Conservation (phyloP, 2,113 vertebrate genomes). For the Daubentonia madagascariensis region DNA sequence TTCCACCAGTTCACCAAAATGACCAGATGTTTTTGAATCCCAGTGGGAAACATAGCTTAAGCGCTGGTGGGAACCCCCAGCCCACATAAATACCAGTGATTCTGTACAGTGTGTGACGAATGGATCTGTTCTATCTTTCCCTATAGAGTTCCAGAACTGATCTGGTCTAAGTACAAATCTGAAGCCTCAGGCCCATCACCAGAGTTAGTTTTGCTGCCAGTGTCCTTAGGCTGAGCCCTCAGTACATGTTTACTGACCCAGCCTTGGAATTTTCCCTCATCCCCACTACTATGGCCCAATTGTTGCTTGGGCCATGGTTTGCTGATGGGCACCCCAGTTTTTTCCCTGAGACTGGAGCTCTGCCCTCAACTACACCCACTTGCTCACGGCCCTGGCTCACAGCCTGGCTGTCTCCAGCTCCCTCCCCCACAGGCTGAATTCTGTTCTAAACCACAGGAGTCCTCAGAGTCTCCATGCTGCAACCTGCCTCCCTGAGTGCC, state of each 20-base stretch:
- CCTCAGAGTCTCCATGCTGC: background rate
- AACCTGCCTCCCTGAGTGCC: rapidly evolving
- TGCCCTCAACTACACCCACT: background rate
- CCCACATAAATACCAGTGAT: background rate
- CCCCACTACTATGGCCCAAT: rapidly evolving
- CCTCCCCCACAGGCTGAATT: background rate
- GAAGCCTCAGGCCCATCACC: background rate
- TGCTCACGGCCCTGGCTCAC: background rate
- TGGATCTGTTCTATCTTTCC: background rate
- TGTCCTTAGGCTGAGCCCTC: background rate
- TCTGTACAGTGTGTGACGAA: background rate
- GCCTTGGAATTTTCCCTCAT: background rate
- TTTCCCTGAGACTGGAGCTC: background rate
- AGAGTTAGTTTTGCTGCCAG: background rate
- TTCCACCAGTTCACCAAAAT: background rate
- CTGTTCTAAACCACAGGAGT: background rate
- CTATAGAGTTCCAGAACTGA: background rate
- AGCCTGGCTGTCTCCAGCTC: background rate
- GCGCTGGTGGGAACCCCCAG: background rate
- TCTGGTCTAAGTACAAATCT: background rate
- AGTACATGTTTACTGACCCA: background rate
- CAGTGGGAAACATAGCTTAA: background rate
- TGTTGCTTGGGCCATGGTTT: background rate
- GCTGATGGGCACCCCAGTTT: background rate
- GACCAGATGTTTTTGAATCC: background rate